Conservation (phyloP, 2,888 invertebrate genomes). For the Scotopteryx bipunctaria region DNA sequence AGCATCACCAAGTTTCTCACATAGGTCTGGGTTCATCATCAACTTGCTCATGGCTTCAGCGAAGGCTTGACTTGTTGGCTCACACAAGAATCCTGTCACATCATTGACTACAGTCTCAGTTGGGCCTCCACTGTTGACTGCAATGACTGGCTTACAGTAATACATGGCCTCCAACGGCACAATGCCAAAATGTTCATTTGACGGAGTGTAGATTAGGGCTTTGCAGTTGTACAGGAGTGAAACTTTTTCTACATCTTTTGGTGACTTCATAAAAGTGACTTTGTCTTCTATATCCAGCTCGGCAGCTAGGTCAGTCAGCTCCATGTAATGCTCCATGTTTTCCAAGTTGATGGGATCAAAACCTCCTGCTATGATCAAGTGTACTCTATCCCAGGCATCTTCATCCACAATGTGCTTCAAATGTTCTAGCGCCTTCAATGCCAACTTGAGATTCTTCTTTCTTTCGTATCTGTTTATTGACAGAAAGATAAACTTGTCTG, state of each 20-base stretch:
- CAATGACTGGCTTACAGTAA: slow-evolving; percentile 95
- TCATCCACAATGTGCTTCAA: slow-evolving; percentile 81
- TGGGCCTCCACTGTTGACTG: slow-evolving; percentile 97
- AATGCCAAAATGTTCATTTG: slow-evolving; percentile 99
- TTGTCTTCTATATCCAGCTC: slow-evolving; percentile 87
- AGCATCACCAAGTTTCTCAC: slow-evolving; percentile 87
- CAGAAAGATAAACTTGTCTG: slow-evolving; percentile 88
- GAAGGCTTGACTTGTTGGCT: slow-evolving; percentile 87
- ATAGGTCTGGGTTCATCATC: slow-evolving; percentile 84
- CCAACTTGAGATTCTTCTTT: slow-evolving; percentile 96
- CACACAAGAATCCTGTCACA: slow-evolving; percentile 91
- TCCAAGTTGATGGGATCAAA: slow-evolving; percentile 95
- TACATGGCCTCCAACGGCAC: slow-evolving; percentile 99
- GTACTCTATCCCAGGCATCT: slow-evolving; percentile 86
- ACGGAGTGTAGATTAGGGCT: slow-evolving; percentile 96
- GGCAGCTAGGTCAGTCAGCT: slow-evolving; percentile 87
- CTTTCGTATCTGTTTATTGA: slow-evolving; percentile 99
- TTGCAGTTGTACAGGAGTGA: slow-evolving; percentile 89
- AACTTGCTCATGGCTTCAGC: slow-evolving; percentile 89
- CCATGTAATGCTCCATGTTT: slow-evolving; percentile 93
- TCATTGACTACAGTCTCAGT: slow-evolving; percentile 93
- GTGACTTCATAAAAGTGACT: slow-evolving; percentile 93
- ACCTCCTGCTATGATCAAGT: slow-evolving; percentile 97
- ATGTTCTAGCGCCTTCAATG: slow-evolving; percentile 90
- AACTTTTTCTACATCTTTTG: slow-evolving; percentile 92